Percentiles rank a stretch among this genome's conserved stretches.
These are phyloP conservation scores for Hypselothyrea guttata DNA, from an alignment of 2,888 invertebrate species.

Conservation along the genomic window DNA sequence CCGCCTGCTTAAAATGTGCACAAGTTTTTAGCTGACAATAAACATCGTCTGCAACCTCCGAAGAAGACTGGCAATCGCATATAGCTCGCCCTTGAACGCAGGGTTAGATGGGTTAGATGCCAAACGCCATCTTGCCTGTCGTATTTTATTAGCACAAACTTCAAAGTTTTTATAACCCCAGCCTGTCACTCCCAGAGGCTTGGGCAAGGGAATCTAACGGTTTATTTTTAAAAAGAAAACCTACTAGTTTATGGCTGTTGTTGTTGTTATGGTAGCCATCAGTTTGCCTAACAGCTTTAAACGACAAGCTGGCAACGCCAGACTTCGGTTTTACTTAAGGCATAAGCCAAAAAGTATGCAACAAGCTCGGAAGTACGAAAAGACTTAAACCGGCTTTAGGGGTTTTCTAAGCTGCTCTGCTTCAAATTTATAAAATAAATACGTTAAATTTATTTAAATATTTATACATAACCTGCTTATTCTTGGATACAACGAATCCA, in stretches of 20 bases:
- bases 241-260: not conserved
- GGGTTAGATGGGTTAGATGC: not conserved
- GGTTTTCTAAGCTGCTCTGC: not conserved
- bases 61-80: constrained; percentile 26
- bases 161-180: constrained; percentile 17
- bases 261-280: not conserved
- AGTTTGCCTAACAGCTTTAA: constrained; percentile 4
- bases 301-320: constrained; percentile 54
- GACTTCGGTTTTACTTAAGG: constrained; percentile 23
- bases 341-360: constrained; percentile 54
- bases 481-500: too few relatives aligned
- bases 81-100: constrained; percentile 1
- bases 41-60: constrained; percentile 27
- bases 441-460: too few relatives aligned
- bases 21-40: constrained; percentile 17
- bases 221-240: not conserved
- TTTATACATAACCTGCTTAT: too few relatives aligned
- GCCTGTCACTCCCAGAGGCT: not conserved
- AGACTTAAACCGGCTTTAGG: not conserved
- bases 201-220: constrained; percentile 11
- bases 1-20: constrained; percentile 5
- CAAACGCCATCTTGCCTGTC: constrained; percentile 24
- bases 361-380: constrained; percentile 5
- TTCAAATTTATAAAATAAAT: too few relatives aligned
- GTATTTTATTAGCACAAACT: constrained; percentile 30